Conservation (phyloP, 2,797 vertebrate genomes). For the Schizopygopsis pylzovi region DNA sequence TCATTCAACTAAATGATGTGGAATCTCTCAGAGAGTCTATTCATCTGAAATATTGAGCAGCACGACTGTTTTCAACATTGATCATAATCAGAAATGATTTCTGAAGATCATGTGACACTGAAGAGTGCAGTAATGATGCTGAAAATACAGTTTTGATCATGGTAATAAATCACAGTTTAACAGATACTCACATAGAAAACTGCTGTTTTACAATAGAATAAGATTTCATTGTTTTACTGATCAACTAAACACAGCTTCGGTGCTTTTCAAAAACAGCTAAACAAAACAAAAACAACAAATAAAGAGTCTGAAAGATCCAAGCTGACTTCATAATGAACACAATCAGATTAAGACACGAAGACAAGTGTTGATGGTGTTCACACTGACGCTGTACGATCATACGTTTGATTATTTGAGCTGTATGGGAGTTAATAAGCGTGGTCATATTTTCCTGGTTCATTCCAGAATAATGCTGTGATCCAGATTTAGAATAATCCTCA, state of each 20-base stretch:
- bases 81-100: neutral
- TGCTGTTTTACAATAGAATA: neutral
- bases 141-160: neutral
- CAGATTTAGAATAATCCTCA: slow-evolving; percentile 3
- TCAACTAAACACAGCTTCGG: neutral
- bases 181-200: neutral
- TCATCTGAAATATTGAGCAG: neutral
- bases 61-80: neutral
- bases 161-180: neutral
- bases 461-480: neutral
- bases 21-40: neutral
- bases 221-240: neutral
- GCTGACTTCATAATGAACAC: neutral
- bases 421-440: neutral
- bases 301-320: neutral
- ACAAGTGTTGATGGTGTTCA: neutral
- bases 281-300: neutral
- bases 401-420: neutral
- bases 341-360: neutral
- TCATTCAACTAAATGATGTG: neutral
- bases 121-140: neutral
- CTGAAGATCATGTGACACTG: neutral
- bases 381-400: neutral
- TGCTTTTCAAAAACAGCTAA: neutral
- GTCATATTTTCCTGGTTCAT: neutral